phyloP scores from a whole-genome alignment of 2,888 invertebrate genomes.

The Lasioglossum villosulum region DNA sequence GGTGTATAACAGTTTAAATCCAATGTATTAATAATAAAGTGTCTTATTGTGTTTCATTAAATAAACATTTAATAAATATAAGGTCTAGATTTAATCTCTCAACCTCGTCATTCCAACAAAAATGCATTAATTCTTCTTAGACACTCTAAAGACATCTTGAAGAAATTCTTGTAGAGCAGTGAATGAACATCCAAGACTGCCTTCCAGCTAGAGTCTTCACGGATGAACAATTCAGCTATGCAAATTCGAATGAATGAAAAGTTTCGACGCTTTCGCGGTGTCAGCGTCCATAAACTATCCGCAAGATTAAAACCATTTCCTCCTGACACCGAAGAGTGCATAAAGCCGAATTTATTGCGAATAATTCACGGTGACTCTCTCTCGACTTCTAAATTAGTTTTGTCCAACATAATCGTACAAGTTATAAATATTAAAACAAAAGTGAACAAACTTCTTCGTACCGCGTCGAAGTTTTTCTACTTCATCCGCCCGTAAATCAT shows the following conservation, averaged over 20 bases:
- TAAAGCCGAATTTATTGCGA: neutral
- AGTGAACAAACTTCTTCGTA: neutral
- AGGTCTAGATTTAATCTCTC: too few species aligned
- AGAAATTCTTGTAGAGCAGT: neutral
- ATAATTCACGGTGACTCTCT: neutral
- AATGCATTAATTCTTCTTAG: too few species aligned
- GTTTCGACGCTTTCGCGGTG: neutral
- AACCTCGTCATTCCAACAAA: too few species aligned
- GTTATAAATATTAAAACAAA: slow-evolving; percentile 2
- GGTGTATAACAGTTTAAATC: too few species aligned
- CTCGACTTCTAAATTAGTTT: neutral
- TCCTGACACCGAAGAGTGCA: neutral
- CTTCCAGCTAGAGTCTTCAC: neutral
- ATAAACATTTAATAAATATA: too few species aligned
- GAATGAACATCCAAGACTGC: neutral
- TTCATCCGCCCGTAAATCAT: neutral
- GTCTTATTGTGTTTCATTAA: too few species aligned
- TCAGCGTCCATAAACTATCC: neutral
- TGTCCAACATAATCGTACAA: neutral
- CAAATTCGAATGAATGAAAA: slow-evolving; percentile 5
- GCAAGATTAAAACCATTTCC: neutral
- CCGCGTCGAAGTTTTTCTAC: neutral
- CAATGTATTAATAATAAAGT: too few species aligned
- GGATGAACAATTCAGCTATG: neutral
- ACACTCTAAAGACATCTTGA: neutral